These are phyloP conservation scores for Entomobrya proxima DNA, from an alignment of 2,888 invertebrate genomes.

Conservation along the genomic window DNA sequence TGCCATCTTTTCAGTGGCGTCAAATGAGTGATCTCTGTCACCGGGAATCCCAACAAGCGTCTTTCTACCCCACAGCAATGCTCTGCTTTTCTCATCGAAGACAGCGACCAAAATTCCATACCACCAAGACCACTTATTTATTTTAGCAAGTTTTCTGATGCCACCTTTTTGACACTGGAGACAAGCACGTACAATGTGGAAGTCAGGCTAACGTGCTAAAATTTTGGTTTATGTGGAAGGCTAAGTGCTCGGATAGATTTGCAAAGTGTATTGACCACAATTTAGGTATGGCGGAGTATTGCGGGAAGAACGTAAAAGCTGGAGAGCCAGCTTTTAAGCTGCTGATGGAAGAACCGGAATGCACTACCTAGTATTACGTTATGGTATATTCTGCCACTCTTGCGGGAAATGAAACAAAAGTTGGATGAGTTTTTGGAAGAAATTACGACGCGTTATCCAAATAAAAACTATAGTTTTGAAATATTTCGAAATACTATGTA, in stretches of 20 bases:
- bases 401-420: conserved; percentile 76
- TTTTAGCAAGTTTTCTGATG: conserved; percentile 95
- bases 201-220: conserved; percentile 96
- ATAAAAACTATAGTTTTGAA: neutral
- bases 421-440: conserved; percentile 71
- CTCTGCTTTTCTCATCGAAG: conserved; percentile 87
- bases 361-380: conserved; percentile 97
- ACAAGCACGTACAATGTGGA: conserved; percentile 97
- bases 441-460: conserved; percentile 67
- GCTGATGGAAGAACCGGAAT: conserved; percentile 89
- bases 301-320: conserved; percentile 83
- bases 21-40: conserved; percentile 92
- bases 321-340: conserved; percentile 84
- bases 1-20: conserved; percentile 86
- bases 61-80: conserved; percentile 93
- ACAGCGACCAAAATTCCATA: conserved; percentile 85
- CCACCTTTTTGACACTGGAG: conserved; percentile 87
- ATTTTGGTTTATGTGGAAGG: conserved; percentile 99
- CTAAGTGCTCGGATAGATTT: conserved; percentile 85
- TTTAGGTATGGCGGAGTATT: conserved; percentile 86
- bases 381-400: conserved; percentile 92
- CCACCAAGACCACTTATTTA: conserved; percentile 88
- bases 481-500: neutral
- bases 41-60: conserved; percentile 96
- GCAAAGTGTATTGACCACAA: conserved; percentile 87